phyloP scores from a whole-genome alignment of 2,797 vertebrate species.

The Pantherophis alleghaniensis region DNA sequence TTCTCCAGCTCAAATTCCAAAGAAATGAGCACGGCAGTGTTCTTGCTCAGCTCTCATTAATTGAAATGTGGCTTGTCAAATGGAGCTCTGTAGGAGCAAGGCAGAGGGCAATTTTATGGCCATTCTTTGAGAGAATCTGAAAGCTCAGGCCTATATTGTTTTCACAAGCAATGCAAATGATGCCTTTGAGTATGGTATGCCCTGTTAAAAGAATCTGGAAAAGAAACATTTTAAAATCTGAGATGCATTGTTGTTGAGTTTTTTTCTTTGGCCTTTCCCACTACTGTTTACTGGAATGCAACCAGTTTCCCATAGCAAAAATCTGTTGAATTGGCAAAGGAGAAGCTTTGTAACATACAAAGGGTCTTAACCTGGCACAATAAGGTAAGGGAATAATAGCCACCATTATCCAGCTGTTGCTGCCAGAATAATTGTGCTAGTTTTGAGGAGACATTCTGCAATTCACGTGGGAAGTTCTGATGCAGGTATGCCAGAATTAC shows the following conservation, averaged over 20 bases:
- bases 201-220: neutral
- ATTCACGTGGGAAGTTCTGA: neutral
- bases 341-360: neutral
- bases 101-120: neutral
- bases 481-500: neutral
- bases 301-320: neutral
- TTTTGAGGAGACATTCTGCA: neutral
- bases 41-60: neutral
- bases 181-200: neutral
- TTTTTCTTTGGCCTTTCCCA: neutral
- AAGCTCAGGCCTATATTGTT: neutral
- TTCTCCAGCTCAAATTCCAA: neutral
- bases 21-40: neutral
- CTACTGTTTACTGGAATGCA: neutral
- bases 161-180: neutral
- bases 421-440: neutral
- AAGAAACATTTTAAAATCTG: neutral
- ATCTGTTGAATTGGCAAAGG: neutral
- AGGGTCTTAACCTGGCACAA: neutral
- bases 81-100: neutral
- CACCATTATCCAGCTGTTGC: neutral
- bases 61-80: neutral
- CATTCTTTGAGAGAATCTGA: neutral
- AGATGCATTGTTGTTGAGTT: neutral
- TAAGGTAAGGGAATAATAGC: neutral